phyloP scores from a whole-genome alignment of 2,113 vertebrate genomes.

The Cololabis saira region DNA sequence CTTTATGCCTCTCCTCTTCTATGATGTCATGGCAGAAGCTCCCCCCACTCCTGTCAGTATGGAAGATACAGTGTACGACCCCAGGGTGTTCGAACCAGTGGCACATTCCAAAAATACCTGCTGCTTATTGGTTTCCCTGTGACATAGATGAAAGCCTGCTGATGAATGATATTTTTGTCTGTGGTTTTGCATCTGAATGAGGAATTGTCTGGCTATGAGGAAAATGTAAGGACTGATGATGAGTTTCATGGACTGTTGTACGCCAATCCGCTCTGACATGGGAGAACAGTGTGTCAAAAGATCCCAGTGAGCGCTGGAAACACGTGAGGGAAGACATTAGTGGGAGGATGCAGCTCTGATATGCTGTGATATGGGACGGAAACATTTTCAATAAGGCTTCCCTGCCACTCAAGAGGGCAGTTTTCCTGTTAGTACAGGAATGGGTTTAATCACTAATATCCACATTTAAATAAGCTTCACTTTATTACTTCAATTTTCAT shows the following conservation, averaged over 20 bases:
- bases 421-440: too few relatives aligned
- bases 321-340: slow-evolving; percentile 9
- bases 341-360: slow-evolving; percentile 3
- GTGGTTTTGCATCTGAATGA: slow-evolving; percentile 9
- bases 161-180: slow-evolving; percentile 13
- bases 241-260: neutral
- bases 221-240: neutral
- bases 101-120: slow-evolving; percentile 67
- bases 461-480: too few relatives aligned
- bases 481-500: too few relatives aligned
- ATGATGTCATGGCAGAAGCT: slow-evolving; percentile 58
- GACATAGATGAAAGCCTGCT: slow-evolving; percentile 14
- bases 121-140: neutral
- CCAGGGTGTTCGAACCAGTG: slow-evolving; percentile 32
- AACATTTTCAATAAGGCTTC: neutral
- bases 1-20: slow-evolving; percentile 55
- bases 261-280: neutral
- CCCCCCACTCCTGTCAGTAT: slow-evolving; percentile 46
- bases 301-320: slow-evolving; percentile 8
- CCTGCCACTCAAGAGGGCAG: too few relatives aligned
- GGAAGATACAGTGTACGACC: slow-evolving; percentile 40
- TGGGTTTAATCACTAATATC: too few relatives aligned
- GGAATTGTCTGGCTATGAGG: neutral
- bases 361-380: neutral
- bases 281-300: neutral